Conservation (phyloP, 2,888 invertebrate species). For the Rhamnusium bicolor region DNA sequence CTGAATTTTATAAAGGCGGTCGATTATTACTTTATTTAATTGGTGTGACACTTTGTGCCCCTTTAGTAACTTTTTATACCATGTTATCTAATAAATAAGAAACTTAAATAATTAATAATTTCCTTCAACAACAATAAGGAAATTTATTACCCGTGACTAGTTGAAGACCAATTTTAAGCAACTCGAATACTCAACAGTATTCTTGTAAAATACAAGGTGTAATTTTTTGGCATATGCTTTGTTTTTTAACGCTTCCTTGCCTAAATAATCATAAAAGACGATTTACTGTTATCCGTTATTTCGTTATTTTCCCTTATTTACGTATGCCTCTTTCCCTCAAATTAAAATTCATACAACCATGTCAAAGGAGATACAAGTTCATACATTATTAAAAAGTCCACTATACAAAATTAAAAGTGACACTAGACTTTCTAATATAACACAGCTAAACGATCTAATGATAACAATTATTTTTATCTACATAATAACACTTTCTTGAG, state of each 20-base stretch:
- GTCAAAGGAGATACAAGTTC: not conserved
- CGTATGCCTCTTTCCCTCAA: not conserved
- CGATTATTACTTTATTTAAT: no score
- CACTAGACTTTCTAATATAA: not conserved
- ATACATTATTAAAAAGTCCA: not conserved
- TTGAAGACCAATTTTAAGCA: not conserved
- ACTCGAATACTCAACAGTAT: not conserved
- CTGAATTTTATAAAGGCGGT: no score
- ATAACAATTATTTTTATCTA: not conserved
- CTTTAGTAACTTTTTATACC: no score
- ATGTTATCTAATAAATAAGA: not conserved
- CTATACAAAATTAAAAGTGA: not conserved
- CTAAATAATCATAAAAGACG: not conserved
- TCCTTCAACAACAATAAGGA: not conserved
- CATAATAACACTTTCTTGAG: not conserved
- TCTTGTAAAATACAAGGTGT: not conserved
- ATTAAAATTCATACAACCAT: not conserved
- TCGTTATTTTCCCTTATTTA: not conserved
- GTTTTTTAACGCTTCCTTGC: conserved; percentile 22
- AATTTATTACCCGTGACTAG: conserved; percentile 19
- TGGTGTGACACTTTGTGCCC: no score
- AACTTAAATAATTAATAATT: not conserved
- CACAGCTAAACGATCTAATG: not conserved
- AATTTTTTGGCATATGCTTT: conserved; percentile 5
- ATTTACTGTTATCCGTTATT: not conserved